A percentile compares a stretch with the other conserved stretches of the same genome.
These are phyloP conservation scores for Sympetrum striolatum DNA, from an alignment of 2,888 invertebrate genomes.

Conservation along the genomic window DNA sequence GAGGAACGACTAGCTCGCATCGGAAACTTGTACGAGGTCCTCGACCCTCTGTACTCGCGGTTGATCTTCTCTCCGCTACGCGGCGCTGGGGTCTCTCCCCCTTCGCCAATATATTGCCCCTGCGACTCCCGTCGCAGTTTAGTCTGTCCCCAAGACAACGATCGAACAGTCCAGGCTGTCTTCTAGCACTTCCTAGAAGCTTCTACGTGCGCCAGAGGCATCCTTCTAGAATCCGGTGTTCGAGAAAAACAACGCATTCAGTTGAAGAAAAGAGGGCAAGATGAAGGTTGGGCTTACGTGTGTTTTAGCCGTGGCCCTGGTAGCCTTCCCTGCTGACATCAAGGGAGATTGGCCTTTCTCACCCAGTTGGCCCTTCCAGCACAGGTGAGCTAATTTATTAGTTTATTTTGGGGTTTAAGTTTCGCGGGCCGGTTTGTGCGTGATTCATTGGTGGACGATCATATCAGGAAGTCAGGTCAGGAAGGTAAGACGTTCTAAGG, in stretches of 20 bases:
- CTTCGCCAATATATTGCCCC: not conserved
- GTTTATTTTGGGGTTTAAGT: not conserved
- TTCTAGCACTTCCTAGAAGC: not conserved
- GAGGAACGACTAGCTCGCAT: not conserved
- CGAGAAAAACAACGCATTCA: not conserved
- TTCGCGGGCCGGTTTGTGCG: not conserved
- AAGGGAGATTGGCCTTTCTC: conserved; percentile 30
- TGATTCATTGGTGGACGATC: not conserved
- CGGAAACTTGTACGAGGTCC: not conserved
- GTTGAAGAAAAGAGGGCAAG: not conserved
- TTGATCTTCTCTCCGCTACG: not conserved
- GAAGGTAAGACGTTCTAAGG: not conserved
- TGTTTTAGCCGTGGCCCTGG: not conserved
- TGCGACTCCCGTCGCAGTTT: not conserved
- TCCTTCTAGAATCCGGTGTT: not conserved
- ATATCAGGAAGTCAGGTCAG: not conserved
- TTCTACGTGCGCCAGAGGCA: not conserved
- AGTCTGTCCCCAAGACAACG: conserved; percentile 1
- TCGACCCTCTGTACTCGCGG: not conserved
- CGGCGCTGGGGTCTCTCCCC: conserved; percentile 4
- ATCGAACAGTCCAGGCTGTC: not conserved
- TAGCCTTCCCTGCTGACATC: not conserved
- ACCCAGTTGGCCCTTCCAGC: conserved; percentile 7
- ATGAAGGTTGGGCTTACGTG: conserved; percentile 11
- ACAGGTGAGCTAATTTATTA: not conserved